Percentiles rank a stretch among this genome's conserved stretches.
Evolutionary conservation across 2,888 invertebrate genomes (phyloP).

Genomic region (Gymnosoma rotundatum): DNA sequence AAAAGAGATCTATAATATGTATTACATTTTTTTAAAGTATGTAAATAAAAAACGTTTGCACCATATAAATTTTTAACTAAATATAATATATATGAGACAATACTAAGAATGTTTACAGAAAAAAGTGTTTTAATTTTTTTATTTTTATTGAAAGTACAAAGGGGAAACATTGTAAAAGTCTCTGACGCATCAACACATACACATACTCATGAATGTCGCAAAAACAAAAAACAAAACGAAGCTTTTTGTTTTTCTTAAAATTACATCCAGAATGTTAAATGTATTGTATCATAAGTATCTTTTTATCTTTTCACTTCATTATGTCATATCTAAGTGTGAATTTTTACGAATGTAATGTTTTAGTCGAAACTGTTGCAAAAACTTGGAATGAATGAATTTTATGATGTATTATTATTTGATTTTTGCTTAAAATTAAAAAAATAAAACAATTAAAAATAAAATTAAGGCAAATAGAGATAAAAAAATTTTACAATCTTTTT

Average conservation of each 20-base stretch:
- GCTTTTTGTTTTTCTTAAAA: conserved; percentile 18
- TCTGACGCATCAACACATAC: neutral
- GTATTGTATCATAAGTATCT: conserved; percentile 16
- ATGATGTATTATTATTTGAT: too few relatives aligned
- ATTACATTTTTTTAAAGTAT: neutral
- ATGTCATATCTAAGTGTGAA: neutral
- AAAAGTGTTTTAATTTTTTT: conserved; percentile 12
- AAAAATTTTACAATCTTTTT: too few relatives aligned
- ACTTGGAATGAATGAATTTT: too few relatives aligned
- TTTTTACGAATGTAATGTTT: neutral
- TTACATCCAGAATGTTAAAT: conserved; percentile 24
- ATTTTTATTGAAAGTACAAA: conserved; percentile 17
- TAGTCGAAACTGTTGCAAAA: too few relatives aligned
- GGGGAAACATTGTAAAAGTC: conserved; percentile 18
- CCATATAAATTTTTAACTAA: conserved; percentile 29
- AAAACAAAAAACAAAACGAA: neutral
- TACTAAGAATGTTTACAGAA: conserved; percentile 2
- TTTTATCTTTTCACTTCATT: conserved; percentile 27
- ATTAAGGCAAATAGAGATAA: too few relatives aligned
- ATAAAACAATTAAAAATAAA: too few relatives aligned
- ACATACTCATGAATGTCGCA: neutral
- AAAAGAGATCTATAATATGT: too few relatives aligned
- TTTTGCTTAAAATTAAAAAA: too few relatives aligned
- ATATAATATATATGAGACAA: conserved; percentile 22
- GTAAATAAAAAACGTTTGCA: conserved; percentile 16